Conservation (phyloP, 2,113 vertebrate genomes). For the Garra rufa region DNA sequence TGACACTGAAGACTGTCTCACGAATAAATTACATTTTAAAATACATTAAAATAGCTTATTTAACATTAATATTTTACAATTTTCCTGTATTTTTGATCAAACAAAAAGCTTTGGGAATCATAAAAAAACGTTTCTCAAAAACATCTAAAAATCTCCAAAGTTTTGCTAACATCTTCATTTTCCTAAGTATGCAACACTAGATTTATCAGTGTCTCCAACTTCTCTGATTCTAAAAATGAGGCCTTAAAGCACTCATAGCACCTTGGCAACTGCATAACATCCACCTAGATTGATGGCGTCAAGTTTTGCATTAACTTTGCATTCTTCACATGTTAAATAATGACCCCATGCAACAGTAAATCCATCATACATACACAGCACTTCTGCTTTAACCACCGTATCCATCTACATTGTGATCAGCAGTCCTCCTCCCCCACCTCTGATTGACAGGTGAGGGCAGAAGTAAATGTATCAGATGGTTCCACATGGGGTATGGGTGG, state of each 20-base stretch:
- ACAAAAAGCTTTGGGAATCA: background rate
- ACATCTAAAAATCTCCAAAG: background rate
- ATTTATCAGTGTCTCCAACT: background rate
- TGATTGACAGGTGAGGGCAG: slow-evolving; percentile 77
- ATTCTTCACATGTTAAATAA: slow-evolving; percentile 18
- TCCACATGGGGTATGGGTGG: slow-evolving; percentile 69
- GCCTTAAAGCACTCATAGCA: background rate
- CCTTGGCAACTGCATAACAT: background rate
- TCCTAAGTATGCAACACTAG: background rate
- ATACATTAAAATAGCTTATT: background rate
- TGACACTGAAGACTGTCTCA: background rate
- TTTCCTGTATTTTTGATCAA: background rate
- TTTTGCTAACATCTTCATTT: background rate
- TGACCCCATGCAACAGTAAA: slow-evolving; percentile 21
- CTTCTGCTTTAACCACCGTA: slow-evolving; percentile 38
- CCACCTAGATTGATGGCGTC: background rate
- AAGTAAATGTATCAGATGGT: slow-evolving; percentile 78
- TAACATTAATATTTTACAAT: background rate
- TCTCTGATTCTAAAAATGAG: background rate
- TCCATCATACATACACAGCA: slow-evolving; percentile 48
- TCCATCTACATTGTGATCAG: slow-evolving; percentile 55
- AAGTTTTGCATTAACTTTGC: slow-evolving; percentile 24
- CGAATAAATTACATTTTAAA: background rate
- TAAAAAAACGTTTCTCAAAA: background rate
- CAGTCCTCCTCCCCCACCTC: slow-evolving; percentile 69